Evolutionary conservation across 2,888 invertebrate species (phyloP), one percentile per base, ranked within the genome.

Genomic region (Cryptus armator): DNA sequence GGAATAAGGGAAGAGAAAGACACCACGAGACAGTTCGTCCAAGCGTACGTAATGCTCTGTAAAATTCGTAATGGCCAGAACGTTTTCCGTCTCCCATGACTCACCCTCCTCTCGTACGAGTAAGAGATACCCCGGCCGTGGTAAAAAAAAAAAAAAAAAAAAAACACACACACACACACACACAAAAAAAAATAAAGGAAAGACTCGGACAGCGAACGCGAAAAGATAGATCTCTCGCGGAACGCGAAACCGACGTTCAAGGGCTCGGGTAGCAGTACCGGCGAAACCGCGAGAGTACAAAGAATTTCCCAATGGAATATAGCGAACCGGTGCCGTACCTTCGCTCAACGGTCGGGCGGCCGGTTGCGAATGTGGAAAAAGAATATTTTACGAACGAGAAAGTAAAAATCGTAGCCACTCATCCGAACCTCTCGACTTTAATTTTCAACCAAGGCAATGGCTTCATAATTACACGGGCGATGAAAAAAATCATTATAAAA

Each of bases 1-100:
- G 88, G 90, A 87, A 88, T 89, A 88, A 83, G 88, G 85, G 87
- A 86, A 85, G 89, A 76, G 64, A 78, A 75, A 82, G 74, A 83
- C 59, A 83, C 43, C 67, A 19, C 48, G 84, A 68, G 81, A 86
- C 53, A 29, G 74, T 82, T 46, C 80, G 76, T 59, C 75, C 71
- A 66, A 77, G 81, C 84, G 81, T 86, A 88, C 87, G 91, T 90
- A 90, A 91, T 91, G 90, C 88, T 90, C 89, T 88, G 88, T 90
- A 88, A 90, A 90, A 91, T 90, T 89, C 89, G 89, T 88, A 88
- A 89, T 89, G 86, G 89, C 88, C 86, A 83, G 37, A 86, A 83
- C 83, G 76, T 75, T 79, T 78, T 77, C 80, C 81, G n/a, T 29
- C 51, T 62, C 59, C 10, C 24, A 4, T 12, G 10, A 9, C 9